Base-by-base conservation (phyloP, 64 coral and sea anemone species). In the Actinia tenebrosa region DNA sequence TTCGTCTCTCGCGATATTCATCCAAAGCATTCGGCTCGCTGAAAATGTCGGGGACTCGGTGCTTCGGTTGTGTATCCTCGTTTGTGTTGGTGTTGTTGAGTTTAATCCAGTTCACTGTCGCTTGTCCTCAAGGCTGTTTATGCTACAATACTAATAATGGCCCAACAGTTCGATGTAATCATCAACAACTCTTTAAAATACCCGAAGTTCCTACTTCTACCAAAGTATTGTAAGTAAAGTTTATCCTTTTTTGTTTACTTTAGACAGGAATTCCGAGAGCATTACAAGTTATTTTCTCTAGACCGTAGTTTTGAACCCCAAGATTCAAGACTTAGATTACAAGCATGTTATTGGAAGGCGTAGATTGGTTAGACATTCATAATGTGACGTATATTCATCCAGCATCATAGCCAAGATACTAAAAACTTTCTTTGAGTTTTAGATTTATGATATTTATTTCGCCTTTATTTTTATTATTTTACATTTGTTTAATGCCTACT, bases 151-250 rank as follows among this genome's bases (percentile, higher is more conserved):
- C 94, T 1, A 56, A 86, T 63, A 85, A 56, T 53, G 94, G 91
- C 3, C 94, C 94, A 23, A 97, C 91, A 22, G 94, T 97, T 26
- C 69, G 94, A 23, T 97, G 94, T 53, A 91, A 93, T 44, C 85
- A 97, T 17, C 88, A 93, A 78, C 71, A 83, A 43, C 82, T 97
- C 82, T 83, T 23, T 58, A 78, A 80, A 82, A 93, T 97, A 56
- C 94, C 94, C 0, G 77, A 23, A 79, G 91, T 97, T 20, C 94
- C 91, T 22, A 22, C 89, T 19, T 85, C 88, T 53, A 97, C 94
- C 42, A 88, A 93, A 47, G 94, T 88, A 15, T 87, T 97, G 94
- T 97, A 88, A 97, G 94, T 97, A 45, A 75, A 15, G 25, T 26
- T 30, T 10, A 13, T 43, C 3, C 6, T 37, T 75, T 75, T 20